Evolutionary conservation across 1,140 invertebrate genomes (phyloP), one percentile per base, ranked within the genome.

Genomic region (Elysia chlorotica): DNA sequence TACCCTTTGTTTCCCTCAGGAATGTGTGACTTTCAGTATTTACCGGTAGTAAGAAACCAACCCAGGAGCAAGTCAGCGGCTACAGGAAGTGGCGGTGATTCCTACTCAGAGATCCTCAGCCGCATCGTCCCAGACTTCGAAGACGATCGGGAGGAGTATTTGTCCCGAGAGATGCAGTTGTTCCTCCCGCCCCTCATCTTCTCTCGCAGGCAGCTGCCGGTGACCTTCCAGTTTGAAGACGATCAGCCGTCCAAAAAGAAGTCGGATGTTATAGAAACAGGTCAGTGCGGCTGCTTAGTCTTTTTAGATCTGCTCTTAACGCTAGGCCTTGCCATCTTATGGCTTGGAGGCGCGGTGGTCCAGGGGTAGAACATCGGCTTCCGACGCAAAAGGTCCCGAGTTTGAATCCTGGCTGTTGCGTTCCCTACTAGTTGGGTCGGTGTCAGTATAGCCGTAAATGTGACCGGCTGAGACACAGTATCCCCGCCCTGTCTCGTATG

Each of bases 11-110:
- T 23, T 59, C 30, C n/a, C 65, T 23, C 81, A 95, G 94, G 90
- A 81, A 87, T 97, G 72, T 93, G 91, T 86, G 96, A 98, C 87
- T 97, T 95, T 86, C 96, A 97, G 88, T 97, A 93, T 86, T 85
- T 97, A 56, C 95, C 96, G 30, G 89, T 95, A 76, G 83, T 56
- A 82, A 86, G 68, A 83, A 83, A 69, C 79, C 86, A 76, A n/a
- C n/a, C n/a, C n/a, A n/a, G n/a, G n/a, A n/a, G n/a, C n/a, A n/a
- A n/a, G n/a, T n/a, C n/a, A n/a, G n/a, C n/a, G n/a, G n/a, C n/a
- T n/a, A n/a, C n/a, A n/a, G n/a, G n/a, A n/a, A n/a, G n/a, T n/a
- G n/a, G n/a, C n/a, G 77, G 88, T 53, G 88, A 91, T 73, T 14
- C 25, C 23, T 90, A 93, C 77, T 89, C 93, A 30, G 87, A 90